Base-by-base conservation (phyloP, 2,113 vertebrate species). In the Nansenia antarctica region DNA sequence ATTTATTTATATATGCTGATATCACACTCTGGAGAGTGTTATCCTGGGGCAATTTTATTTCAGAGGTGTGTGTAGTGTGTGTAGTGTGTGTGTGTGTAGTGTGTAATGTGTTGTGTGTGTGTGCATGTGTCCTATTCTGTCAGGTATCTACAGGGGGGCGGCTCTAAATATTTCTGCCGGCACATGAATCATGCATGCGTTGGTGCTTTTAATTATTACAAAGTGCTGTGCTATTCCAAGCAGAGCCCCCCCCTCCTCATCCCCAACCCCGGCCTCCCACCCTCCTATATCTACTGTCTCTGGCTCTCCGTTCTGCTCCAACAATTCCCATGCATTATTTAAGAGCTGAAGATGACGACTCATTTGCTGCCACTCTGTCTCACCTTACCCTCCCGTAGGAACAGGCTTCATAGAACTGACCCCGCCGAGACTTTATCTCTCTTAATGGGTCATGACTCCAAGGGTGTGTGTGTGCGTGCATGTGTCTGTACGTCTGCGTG, bases 291-390 rank as follows among this genome's bases (percentile, higher is more conserved):
- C 74, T 77, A 47, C 73, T 58, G 61, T 83, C 73, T 78, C 73
- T 73, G 78, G 74, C 79, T 72, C 67, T 66, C 78, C 82, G 72
- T 86, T 84, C 74, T 78, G 80, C 79, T 85, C 79, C 49, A 79
- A 81, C 85, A 82, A 30, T 82, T 88, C 79, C 78, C 81, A 86
- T 91, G 86, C 86, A 92, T 90, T 87, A 89, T 92, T 92, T 82
- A 91, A 81, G 70, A 84, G 63, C 61, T 37, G 62, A 72, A 72
- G 76, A 77, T 84, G 83, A 90, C 68, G 61, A 86, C 82, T 84
- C 73, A 77, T 88, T 91, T 84, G 81, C 70, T 79, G 76, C 78
- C 79, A 72, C 80, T 79, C 76, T 34, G 73, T 79, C 84, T 85
- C 78, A 88, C 80, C 78, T 76, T 77, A 69, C 34, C 45, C 39